A percentile compares a stretch with the other conserved stretches of the same genome.
Evolutionary conservation across 2,797 vertebrate species (phyloP).

Genomic region (Malurus leucopterus): DNA sequence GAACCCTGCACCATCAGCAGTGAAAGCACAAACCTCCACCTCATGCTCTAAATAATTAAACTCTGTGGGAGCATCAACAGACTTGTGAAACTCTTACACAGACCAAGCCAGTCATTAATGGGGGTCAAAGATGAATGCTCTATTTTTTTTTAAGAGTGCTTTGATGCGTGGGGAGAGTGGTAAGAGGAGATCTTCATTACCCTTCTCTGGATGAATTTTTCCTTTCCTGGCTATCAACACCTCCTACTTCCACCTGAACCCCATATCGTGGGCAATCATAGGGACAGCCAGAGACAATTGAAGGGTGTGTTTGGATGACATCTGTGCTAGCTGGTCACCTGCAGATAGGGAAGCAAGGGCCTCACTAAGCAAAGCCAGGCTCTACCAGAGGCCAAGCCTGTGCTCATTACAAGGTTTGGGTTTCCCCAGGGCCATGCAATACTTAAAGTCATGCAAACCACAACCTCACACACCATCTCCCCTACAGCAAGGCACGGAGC

Average conservation of each 20-base stretch:
- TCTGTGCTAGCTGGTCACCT: neutral
- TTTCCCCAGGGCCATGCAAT: neutral
- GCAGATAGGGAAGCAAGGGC: neutral
- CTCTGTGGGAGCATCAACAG: slow-evolving; percentile 50
- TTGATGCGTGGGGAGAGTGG: slow-evolving; percentile 28
- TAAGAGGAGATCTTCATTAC: slow-evolving; percentile 44
- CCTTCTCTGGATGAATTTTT: slow-evolving; percentile 8
- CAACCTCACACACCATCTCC: neutral
- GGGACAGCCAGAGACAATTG: neutral
- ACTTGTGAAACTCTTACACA: slow-evolving; percentile 48
- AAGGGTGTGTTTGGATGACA: neutral
- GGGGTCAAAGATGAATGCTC: slow-evolving; percentile 49
- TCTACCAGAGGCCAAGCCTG: neutral
- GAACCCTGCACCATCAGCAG: slow-evolving; percentile 14
- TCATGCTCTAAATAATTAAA: slow-evolving; percentile 56
- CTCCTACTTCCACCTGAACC: neutral
- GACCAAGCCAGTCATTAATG: slow-evolving; percentile 50
- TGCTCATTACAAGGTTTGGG: neutral
- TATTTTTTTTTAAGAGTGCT: slow-evolving; percentile 40
- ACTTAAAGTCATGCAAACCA: neutral
- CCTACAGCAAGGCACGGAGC: neutral
- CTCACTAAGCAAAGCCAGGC: neutral
- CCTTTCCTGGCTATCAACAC: slow-evolving; percentile 31
- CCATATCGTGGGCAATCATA: neutral
- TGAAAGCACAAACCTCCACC: slow-evolving; percentile 32